Base-by-base conservation (phyloP, 2,113 vertebrate species). In the Caranx melampygus region DNA sequence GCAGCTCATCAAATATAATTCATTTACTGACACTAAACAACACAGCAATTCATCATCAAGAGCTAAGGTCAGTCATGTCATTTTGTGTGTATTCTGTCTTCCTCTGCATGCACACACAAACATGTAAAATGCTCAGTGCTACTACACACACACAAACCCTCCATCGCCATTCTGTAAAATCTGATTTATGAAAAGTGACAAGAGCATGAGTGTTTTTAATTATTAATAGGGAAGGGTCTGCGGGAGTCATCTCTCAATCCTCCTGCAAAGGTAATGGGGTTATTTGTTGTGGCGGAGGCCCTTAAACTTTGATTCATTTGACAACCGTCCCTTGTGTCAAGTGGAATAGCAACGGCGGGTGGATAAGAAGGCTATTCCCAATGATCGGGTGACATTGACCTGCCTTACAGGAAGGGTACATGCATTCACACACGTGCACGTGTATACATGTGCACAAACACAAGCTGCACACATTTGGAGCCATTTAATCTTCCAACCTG, bases 151-250 rank as follows among this genome's bases (percentile, higher is more conserved):
- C 75, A 20, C 52, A 72, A 37, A 61, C 40, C 61, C 76, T 69
- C 47, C 74, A 52, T 71, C 75, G 10, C 60, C 31, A 5, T 1
- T 61, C 88, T 34, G 75, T 72, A 84, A 75, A 89, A 88, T 88
- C 21, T 87, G 92, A 95, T 94, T 93, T 89, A 95, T 93, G 86
- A 76, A 86, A 92, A 88, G 75, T 92, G 94, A 93, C 94, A 93
- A 87, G 85, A 84, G 87, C 92, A 91, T 93, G 87, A 84, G 88
- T 92, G 90, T 87, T 92, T 94, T 95, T 94, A 95, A 95, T 95
- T 94, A 95, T 93, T 91, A 92, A 91, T 81, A 81, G 71, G 72
- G 75, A 79, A 71, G 79, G 89, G 88, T 91, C 85, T 81, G 77
- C 67, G 55, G 91, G 79, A 92, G 90, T 89, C 87, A 89, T 93